These are phyloP conservation scores for Phataginus tetradactyla DNA, from an alignment of 2,797 vertebrate species.

Conservation along the genomic window DNA sequence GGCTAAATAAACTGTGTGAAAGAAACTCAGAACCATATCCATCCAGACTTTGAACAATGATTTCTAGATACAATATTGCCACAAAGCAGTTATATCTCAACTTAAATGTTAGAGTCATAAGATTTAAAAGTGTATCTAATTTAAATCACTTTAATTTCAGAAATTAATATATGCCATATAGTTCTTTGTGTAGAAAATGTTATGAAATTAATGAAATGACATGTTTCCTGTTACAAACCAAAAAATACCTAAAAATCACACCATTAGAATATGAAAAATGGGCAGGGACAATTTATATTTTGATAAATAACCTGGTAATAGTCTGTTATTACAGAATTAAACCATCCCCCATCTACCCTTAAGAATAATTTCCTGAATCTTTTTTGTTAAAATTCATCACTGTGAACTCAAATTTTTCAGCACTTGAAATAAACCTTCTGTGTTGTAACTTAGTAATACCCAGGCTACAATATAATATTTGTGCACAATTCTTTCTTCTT, in stretches of 20 bases:
- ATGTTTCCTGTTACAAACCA: not conserved
- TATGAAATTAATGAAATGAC: conserved; percentile 34
- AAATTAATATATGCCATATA: not conserved
- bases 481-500: not conserved
- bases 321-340: not conserved
- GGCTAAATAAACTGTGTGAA: not conserved
- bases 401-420: not conserved
- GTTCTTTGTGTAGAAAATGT: not conserved
- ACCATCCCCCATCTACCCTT: not conserved
- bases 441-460: not conserved
- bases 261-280: not conserved
- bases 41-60: not conserved
- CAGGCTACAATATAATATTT: not conserved
- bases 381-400: not conserved
- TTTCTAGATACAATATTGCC: not conserved
- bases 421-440: not conserved
- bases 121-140: not conserved
- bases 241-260: not conserved
- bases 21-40: not conserved
- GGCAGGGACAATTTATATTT: not conserved
- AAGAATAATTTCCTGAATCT: not conserved
- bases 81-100: not conserved
- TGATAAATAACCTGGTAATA: not conserved
- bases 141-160: not conserved
- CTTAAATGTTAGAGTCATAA: not conserved